Base-by-base conservation (phyloP, 64 coral and sea anemone genomes). In the Stichodactyla helianthus region DNA sequence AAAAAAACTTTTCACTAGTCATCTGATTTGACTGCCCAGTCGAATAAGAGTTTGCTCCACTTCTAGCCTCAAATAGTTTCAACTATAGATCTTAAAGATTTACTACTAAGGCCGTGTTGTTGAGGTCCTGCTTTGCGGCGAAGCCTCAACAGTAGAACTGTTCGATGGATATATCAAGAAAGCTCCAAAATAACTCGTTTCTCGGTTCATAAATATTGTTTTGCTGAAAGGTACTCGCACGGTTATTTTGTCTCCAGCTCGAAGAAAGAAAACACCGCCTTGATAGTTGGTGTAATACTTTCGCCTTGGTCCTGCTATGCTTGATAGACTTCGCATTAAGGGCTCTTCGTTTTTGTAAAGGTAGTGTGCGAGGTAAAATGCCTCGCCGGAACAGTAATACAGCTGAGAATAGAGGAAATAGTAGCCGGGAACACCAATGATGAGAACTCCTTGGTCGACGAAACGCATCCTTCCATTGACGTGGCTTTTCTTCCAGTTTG, bases 111-210 rank as follows among this genome's bases (percentile, higher is more conserved):
- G 68, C 68, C 27, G 68, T 5, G 7, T 31, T 74, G n/a, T 27
- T 19, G n/a, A 68, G 55, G 8, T 35, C 27, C 68, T 74, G 18
- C 63, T 68, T 11, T 35, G 8, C 10, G 10, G 78, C 2, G 78
- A 81, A 81, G 78, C 50, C 4, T 52, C 6, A 20, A 52, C 51
- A 52, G 78, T 81, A 28, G 6, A 51, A 81, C 12, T 54, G 12
- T 15, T 84, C 7, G 19, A 59, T 12, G 90, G 78, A 65, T 53
- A 82, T n/a, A 92, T 31, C 4, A 92, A 59, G 54, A 92, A 87
- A 11, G 77, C 85, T 6, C 90, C 90, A 82, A 92, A 92, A 87
- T 92, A 92, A 51, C 90, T 92, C 50, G 90, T 92, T n/a, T 92
- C 60, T 18, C 22, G 86, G 25, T 92, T 55, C 90, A 92, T 92